These are phyloP conservation scores for Lumbricus terrestris DNA, from an alignment of 2,888 invertebrate genomes.

Conservation along the genomic window DNA sequence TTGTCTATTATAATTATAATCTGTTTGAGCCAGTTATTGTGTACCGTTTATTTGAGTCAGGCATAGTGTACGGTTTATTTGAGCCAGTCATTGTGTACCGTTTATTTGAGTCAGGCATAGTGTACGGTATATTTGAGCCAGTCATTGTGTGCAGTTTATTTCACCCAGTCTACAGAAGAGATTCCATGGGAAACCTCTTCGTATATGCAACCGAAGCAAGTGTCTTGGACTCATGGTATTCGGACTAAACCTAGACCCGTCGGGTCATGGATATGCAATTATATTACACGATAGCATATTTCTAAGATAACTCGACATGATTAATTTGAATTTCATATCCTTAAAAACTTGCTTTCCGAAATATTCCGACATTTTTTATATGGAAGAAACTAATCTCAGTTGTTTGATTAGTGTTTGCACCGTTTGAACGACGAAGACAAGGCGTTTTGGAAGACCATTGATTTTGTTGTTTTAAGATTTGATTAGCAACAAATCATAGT, in stretches of 20 bases:
- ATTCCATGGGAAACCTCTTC: neutral
- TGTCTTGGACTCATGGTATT: no score
- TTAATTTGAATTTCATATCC: no score
- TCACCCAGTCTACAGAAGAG: no score
- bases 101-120: no score
- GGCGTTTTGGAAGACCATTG: conserved; percentile 3
- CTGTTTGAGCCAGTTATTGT: neutral
- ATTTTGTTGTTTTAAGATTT: neutral
- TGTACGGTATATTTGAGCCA: no score
- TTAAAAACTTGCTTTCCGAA: neutral
- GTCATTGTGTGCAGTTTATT: neutral
- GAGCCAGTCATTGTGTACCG: neutral
- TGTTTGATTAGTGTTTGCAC: neutral
- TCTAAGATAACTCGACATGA: neutral
- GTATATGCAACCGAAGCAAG: neutral
- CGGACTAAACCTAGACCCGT: no score
- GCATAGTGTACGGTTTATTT: no score
- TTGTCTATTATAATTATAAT: no score
- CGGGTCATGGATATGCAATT: neutral
- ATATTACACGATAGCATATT: neutral
- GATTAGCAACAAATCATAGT: conserved; percentile 3
- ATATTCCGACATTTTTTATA: neutral
- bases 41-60: no score
- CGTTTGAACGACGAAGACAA: neutral
- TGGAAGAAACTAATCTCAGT: neutral